Evolutionary conservation across 2,113 vertebrate species (phyloP).

Genomic region (Thryonomys swinderianus): DNA sequence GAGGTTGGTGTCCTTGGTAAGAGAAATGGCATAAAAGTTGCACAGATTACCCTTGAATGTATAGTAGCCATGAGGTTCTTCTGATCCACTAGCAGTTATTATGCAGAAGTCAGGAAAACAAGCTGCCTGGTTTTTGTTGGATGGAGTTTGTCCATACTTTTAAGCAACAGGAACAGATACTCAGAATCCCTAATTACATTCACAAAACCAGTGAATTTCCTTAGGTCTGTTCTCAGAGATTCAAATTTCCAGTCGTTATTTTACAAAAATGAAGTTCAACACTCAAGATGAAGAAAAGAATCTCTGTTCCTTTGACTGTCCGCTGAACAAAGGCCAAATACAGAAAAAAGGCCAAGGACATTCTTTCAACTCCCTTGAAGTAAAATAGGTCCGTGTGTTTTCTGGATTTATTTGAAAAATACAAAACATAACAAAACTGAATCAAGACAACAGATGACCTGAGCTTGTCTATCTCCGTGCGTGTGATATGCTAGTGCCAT

Average conservation of each 20-base stretch:
- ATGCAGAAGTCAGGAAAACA: not conserved
- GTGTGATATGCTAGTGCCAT: not conserved
- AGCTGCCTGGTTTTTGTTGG: not conserved
- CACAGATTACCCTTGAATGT: rapidly evolving
- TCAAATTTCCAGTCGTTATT: constrained; percentile 49
- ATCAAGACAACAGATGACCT: not conserved
- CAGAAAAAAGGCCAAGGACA: constrained; percentile 34
- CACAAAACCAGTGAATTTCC: not conserved
- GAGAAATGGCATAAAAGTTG: not conserved
- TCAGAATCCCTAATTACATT: not conserved
- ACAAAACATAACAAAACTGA: not conserved
- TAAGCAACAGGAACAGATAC: constrained; percentile 13
- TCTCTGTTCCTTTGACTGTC: constrained; percentile 55
- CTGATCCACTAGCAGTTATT: not conserved
- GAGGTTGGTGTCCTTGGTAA: not conserved
- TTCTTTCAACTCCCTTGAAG: constrained; percentile 60
- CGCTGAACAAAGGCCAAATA: constrained; percentile 62
- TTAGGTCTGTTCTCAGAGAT: constrained; percentile 40
- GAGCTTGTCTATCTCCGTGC: not conserved
- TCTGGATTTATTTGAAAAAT: constrained; percentile 38
- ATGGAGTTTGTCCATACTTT: not conserved
- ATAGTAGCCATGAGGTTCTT: rapidly evolving
- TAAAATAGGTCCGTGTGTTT: constrained; percentile 55
- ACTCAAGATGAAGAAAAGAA: not conserved
- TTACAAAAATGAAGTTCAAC: constrained; percentile 43